Evolutionary conservation across 2,113 vertebrate genomes (phyloP).

Genomic region (Ptyas mucosa): DNA sequence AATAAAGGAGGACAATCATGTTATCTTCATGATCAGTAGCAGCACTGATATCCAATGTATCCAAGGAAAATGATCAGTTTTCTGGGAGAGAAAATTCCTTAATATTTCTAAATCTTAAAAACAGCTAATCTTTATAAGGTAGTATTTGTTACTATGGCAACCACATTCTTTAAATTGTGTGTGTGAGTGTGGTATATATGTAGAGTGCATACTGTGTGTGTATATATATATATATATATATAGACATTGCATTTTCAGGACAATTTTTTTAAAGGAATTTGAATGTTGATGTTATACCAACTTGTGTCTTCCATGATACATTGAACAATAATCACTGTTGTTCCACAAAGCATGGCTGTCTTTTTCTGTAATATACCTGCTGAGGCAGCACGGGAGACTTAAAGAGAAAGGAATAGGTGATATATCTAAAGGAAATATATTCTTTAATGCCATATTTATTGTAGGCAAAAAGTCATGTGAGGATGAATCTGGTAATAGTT

Average conservation of each 20-base stretch:
- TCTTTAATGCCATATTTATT: neutral
- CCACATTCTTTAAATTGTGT: neutral
- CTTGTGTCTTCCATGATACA: neutral
- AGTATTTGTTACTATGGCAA: neutral
- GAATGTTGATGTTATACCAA: neutral
- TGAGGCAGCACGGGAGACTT: neutral
- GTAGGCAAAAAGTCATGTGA: neutral
- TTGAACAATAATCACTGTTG: neutral
- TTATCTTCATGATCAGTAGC: neutral
- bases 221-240: no score
- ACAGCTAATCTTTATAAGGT: neutral
- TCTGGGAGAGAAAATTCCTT: neutral
- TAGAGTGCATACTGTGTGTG: no score
- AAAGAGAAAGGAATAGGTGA: neutral
- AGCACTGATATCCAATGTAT: neutral
- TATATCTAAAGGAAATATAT: neutral
- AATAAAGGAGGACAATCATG: slow-evolving; percentile 11
- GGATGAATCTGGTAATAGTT: neutral
- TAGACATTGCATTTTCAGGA: neutral
- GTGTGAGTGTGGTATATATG: no score
- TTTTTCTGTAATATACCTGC: neutral
- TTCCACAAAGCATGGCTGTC: neutral
- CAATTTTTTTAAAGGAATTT: neutral
- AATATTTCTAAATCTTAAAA: neutral
- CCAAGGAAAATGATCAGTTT: neutral